Base-by-base conservation (phyloP, 2,888 invertebrate species). In the Gibbula magus region DNA sequence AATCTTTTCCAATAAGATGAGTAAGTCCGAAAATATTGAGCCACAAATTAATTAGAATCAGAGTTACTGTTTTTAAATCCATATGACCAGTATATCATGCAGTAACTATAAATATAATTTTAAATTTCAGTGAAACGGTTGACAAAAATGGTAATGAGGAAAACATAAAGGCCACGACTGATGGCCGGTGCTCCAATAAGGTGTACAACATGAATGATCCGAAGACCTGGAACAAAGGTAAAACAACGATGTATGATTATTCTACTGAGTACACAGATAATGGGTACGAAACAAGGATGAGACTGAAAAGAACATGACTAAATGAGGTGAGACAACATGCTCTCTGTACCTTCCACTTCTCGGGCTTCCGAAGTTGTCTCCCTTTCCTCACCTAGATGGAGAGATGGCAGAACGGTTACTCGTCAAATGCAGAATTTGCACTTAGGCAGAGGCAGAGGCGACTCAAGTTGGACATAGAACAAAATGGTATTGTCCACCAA, bases 201-300 rank as follows among this genome's bases (percentile, higher is more conserved):
- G 70, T 70, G 70, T 35, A 70, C 39, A 35, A 32, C 70, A 70
- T 39, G 35, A 70, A 70, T 20, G 70, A n/a, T n/a, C n/a, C n/a
- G n/a, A 39, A 32, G 70, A 70, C 70, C 70, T 70, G 70, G 35
- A 70, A 70, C 39, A 35, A 70, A 70, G 70, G 32, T 35, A 70
- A 70, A 70, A 70, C 70, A 32, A 70, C 70, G 35, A 70, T 70
- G 70, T 70, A 35, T 39, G 70, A 70, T 70, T 70, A 70, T 70
- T 70, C 70, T 70, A 70, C 70, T 35, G 32, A 70, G 29, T 18
- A 70, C 70, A 70, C n/a, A 16, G 61, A 70, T 35, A 20, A 70
- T 70, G 70, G 70, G 32, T 25, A 70, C 53, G 67, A 39, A 39
- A 32, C 20, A 25, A 75, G 22, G 20, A 53, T 56, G 70, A 39